Evolutionary conservation across 2,797 vertebrate species (phyloP), one percentile per base, ranked within the genome.

Genomic region (Pipistrellus pygmaeus): DNA sequence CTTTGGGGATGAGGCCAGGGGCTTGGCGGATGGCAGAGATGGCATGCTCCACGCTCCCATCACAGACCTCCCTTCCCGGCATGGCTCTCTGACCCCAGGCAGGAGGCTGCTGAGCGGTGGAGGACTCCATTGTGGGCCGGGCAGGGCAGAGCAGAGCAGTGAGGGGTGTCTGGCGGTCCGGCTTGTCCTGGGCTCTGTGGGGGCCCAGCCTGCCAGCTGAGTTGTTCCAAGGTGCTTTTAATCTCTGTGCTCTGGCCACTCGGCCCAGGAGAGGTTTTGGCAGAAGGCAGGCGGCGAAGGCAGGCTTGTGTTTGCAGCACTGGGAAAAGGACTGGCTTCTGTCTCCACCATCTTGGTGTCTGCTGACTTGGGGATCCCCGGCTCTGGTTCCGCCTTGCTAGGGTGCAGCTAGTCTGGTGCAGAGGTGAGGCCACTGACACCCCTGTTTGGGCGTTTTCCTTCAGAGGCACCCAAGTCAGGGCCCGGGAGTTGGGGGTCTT

Each of bases 41-140:
- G 78, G 96, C 96, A 97, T 96, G 97, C 93, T 98, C 38, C 82
- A 84, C 48, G 96, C 97, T 96, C 97, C 97, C 97, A 96, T 97
- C 96, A 85, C 88, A 93, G 94, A 95, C 77, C 71, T 95, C 89
- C 96, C 94, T 88, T 88, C 88, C 96, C 5, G 41, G 95, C 93
- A 90, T 93, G 94, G 92, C 78, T 91, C 80, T 92, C 69, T 93
- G 96, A 86, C 92, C 60, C 90, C 48, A 71, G 93, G 90, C 48
- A 90, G 96, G 95, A 95, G 90, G 60, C 87, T 80, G 81, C 30
- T 88, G 35, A 14, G 69, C 55, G 73, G 85, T 85, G 68, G 90
- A 68, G 83, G 88, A 95, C 66, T 55, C 72, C 66, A 18, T 44
- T 44, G 81, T 81, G 82, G 77, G 46, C 88, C 6, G 17, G 86